Base-by-base conservation (phyloP, 2,797 vertebrate genomes). In the Bufotes viridis region DNA sequence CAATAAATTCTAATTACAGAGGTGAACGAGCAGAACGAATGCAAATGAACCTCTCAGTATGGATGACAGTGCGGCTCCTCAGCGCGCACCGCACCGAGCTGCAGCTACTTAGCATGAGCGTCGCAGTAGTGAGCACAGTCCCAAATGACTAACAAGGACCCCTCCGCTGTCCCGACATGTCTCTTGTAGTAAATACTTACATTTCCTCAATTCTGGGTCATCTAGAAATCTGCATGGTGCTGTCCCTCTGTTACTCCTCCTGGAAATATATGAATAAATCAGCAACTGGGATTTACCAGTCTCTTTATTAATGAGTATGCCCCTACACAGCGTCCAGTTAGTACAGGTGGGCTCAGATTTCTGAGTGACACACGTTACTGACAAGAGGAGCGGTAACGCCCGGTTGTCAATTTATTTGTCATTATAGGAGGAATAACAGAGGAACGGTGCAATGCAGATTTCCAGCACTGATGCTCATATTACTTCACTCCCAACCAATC, bases 1-100 rank as follows among this genome's bases (percentile, higher is more conserved):
- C 87, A 88, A 84, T 84, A 88, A 72, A 84, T 84, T 84, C 55
- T 79, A 88, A 84, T 84, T 84, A 79, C 15, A 20, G 53, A 7
- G 82, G 82, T 49, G 61, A 78, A 74, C n/a, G 29, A 67, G 82
- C 81, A 88, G 78, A 88, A 84, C 34, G 63, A 84, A 79, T 88
- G 76, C 87, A 88, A 88, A 88, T 88, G 24, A 79, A 70, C 70
- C 24, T 67, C 83, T 63, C 81, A 49, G 14, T n/a, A 78, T 65
- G 65, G 17, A 83, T 61, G 70, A 60, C 20, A 49, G 61, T 14
- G 34, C 57, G 24, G 14, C 13, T 15, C 11, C 15, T 63, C 5
- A 7, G 18, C 24, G 13, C 20, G 58, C 11, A 22, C 29, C 42
- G 9, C 18, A 60, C 78, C 61, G 57, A n/a, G 24, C 12, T 22